Base-by-base conservation (phyloP, 2,113 vertebrate species). In the Dipodomys ordii region DNA sequence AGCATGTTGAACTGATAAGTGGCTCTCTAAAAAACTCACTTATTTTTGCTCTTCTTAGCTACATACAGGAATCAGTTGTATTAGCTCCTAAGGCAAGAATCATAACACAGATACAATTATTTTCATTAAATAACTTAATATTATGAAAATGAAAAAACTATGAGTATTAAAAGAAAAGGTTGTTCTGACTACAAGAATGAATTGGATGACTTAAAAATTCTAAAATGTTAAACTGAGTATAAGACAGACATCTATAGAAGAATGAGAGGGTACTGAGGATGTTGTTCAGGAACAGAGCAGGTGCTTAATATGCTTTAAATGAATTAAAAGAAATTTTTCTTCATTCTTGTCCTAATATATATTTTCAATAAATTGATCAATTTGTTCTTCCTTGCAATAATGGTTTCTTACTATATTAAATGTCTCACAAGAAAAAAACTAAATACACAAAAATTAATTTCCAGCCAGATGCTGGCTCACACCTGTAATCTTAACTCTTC, bases 161-260 rank as follows among this genome's bases (percentile, higher is more conserved):
- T 57, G n/a, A 92, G 3, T 64, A 32, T 2, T 49, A 44, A 79
- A 90, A 83, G 18, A 44, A 79, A 90, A 83, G 18, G 60, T 18
- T 81, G 62, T 39, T 65, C 9, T 90, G 57, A 44, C 28, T 20
- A 87, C 64, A 10, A 87, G 87, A 92, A 94, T 9, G 53, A 87
- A 76, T 0, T 35, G 7, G 94, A 92, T 72, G 15, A 72, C 25
- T 80, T 28, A 39, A 46, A 90, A 84, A 88, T 18, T 83, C 71
- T 84, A 78, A 86, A 4, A 12, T 4, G 53, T 13, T 57, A 32
- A 79, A 90, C 11, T 76, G 60, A 13, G 13, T 62, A 28, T 83
- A 1, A 7, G 60, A 83, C 85, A 94, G 30, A 93, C 62, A 89
- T 68, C 28, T 65, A 73, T 19, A 65, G 20, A 92, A 53, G 20